Base-by-base conservation (phyloP, 1,140 invertebrate species). In the Bactericera cockerelli region DNA sequence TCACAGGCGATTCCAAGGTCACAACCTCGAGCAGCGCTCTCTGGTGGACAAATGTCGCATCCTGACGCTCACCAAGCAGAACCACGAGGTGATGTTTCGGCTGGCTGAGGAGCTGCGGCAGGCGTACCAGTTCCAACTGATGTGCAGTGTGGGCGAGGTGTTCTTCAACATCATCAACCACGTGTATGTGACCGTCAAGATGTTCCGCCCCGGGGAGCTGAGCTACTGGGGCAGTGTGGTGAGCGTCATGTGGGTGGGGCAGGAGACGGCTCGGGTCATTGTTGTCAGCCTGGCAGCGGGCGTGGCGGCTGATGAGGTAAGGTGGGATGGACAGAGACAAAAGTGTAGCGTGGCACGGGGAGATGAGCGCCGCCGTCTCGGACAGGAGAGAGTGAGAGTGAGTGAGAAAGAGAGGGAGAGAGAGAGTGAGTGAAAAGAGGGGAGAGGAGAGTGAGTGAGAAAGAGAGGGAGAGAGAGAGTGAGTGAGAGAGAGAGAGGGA, bases 111-210 rank as follows among this genome's bases (percentile, higher is more conserved):
- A 49, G 3, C n/a, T 49, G 6, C 42, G 42, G n/a, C n/a, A n/a
- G 4, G 22, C 22, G 4, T 49, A 49, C 22, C 4, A 49, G 22
- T 8, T 49, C 4, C 42, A 49, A 22, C 19, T 49, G 42, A 49
- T 49, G 42, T 49, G n/a, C 8, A 49, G 42, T 49, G 42, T 49
- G n/a, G 42, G 42, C 8, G 42, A 49, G 42, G 19, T 22, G 8
- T 49, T 49, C 42, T 49, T 49, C 42, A 49, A 22, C 22, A 49
- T 49, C 19, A 49, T 49, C 42, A 49, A 49, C n/a, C 42, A 49
- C 22, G 42, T 49, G 8, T 49, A 49, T 49, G 42, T 49, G 22
- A 49, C 42, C 8, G 42, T 49, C 4, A 49, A 49, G 19, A 49
- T 49, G 42, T 49, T 49, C 42, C 42, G 22, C 22, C 42, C 42